These are phyloP conservation scores for Acanthosoma haemorrhoidale DNA, from an alignment of 2,888 invertebrate species.

Conservation along the genomic window DNA sequence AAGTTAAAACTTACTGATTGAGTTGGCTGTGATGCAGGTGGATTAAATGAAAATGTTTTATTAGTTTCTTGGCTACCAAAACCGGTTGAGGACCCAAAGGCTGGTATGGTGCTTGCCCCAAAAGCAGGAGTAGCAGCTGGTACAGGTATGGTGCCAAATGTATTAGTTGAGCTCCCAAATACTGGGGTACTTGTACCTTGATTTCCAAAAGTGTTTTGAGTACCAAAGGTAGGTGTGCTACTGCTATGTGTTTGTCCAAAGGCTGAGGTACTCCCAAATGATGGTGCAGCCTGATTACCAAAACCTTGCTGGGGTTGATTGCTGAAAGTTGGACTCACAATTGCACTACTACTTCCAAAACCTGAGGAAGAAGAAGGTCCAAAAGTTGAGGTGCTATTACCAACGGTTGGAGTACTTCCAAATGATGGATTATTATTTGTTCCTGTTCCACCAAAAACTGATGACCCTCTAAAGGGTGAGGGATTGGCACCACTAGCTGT, in stretches of 20 bases:
- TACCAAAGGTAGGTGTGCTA: not conserved
- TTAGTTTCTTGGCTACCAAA: conserved; percentile 15
- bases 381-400: conserved; percentile 12
- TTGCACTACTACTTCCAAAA: not conserved
- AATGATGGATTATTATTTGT: not conserved
- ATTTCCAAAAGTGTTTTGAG: conserved; percentile 16
- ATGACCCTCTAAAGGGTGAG: not conserved
- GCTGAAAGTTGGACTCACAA: not conserved
- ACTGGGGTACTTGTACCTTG: not conserved
- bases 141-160: not conserved
- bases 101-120: not conserved
- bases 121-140: conserved; percentile 17
- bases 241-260: conserved; percentile 8
- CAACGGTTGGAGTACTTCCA: conserved; percentile 16
- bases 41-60: conserved; percentile 22
- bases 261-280: conserved; percentile 6
- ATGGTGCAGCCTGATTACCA: not conserved
- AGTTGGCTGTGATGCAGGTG: conserved; percentile 8
- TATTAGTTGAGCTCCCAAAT: conserved; percentile 9
- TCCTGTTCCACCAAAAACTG: not conserved
- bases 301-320: not conserved
- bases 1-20: conserved; percentile 23
- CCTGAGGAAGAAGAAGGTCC: not conserved
- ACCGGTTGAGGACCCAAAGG: conserved; percentile 21
- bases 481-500: not conserved